Base-by-base conservation (phyloP, 2,797 vertebrate species). In the Heteromormyrus szaboi region DNA sequence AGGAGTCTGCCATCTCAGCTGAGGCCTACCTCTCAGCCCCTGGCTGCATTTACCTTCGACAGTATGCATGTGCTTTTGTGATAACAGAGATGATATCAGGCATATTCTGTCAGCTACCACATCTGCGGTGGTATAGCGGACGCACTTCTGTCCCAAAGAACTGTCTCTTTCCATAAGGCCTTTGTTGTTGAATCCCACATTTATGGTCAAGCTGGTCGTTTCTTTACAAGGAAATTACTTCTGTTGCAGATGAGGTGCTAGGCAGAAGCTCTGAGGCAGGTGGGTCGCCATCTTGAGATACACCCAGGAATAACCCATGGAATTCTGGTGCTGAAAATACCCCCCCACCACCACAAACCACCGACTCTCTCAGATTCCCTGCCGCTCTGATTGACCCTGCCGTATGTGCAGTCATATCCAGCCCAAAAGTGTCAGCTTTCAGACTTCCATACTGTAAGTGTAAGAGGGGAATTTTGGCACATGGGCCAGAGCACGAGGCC, bases 321-420 rank as follows among this genome's bases (percentile, higher is more conserved):
- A 93, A 94, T 94, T 92, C 91, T 88, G 90, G 89, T 79, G 90
- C 91, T 93, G 91, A 94, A 95, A 95, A 96, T 92, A 95, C 91
- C 88, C 90, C 59, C 81, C 89, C 90, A 93, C 72, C 33, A 44
- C 19, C 79, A 46, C 81, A 7, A 46, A 50, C 22, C 81, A 11
- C 44, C 3, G n/a, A 84, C 90, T 93, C 91, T 92, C 90, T 94
- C 90, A 90, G 91, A 92, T 92, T 92, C 92, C 90, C 89, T 14
- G 89, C 92, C 87, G 91, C 92, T 94, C 92, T 76, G 54, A 91
- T 92, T 93, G 90, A 92, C 51, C 54, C 79, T 37, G n/a, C 79
- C 12, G 46, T 90, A 93, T 93, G 94, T 93, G 93, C 89, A 88
- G 90, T 89, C 90, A 91, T 81, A 89, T 53, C 89, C 88, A 44